Evolutionary conservation across 1,140 invertebrate genomes (phyloP), one percentile per base, ranked within the genome.

Genomic region (Sycophila sp.): DNA sequence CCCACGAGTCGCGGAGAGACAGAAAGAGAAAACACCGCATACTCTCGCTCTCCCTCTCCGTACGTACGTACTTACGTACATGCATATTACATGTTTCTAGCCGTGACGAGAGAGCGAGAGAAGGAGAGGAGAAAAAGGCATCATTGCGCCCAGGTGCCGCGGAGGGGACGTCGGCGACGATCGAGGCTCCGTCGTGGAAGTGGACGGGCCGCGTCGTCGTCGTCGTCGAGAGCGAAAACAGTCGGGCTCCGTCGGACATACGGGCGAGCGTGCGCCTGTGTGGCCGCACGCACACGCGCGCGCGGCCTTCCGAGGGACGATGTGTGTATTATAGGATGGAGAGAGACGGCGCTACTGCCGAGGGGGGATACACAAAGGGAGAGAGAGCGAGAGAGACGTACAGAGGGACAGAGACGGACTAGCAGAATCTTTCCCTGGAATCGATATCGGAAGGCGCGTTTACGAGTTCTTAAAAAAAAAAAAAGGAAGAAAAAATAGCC

Each of bases 301-400:
- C 34, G 6, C 24, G 22, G 6, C 49, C 15, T 28, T 15, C 19
- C 15, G 34, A 36, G 34, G 38, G 10, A 53, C 30, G 28, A 63
- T 8, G 8, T 40, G n/a, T 3, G 38, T 40, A 24, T 22, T 47
- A 53, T 53, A 19, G 53, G 53, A 55, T 7, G 11, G 32, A 71
- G 53, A 51, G 30, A 68, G 34, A 68, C 7, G 17, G 40, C 51
- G 49, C 30, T 34, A 34, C 47, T 19, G 30, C 26, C 15, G 32
- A 30, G 40, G 63, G 49, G 73, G 56, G 65, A 59, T 68, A 69
- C 45, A 73, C 63, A 24, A 47, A 56, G 63, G 45, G 56, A 24
- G 63, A 65, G 53, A 67, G 40, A 60, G 42, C 51, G n/a, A 40
- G 45, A n/a, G 73, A 49, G 65, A 59, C 64, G 66, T 38, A 73